Base-by-base conservation (phyloP, 92 coral and sea anemone species). In the Phenganax marumi region DNA sequence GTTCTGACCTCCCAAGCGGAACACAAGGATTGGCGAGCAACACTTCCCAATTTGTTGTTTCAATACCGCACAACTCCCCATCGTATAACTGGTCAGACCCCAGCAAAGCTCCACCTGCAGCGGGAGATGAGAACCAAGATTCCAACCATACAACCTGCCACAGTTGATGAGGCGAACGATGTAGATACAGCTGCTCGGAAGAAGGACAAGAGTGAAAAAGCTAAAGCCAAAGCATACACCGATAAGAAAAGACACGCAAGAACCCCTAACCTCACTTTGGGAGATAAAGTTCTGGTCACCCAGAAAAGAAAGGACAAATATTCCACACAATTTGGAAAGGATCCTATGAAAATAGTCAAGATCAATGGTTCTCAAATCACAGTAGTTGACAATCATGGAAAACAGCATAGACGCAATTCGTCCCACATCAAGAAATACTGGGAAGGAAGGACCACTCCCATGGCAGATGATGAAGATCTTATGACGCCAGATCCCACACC, bases 41-140 rank as follows among this genome's bases (percentile, higher is more conserved):
- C n/a, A n/a, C n/a, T n/a, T n/a, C n/a, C n/a, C n/a, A n/a, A n/a
- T n/a, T n/a, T n/a, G n/a, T n/a, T n/a, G 7, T 66, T 86, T 22
- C 52, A 85, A 22, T 88, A 85, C 86, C 53, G 88, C 17, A 52
- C 90, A 63, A 85, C 86, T 9, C 88, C 88, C 6, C 90, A 87
- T 68, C 82, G 75, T 24, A 88, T 73, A 50, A 88, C 88, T 6
- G 81, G 75, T 33, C 74, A 79, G 55, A 70, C 88, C 16, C 85
- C 85, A 58, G 82, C 88, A n/a, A n/a, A n/a, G n/a, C n/a, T n/a
- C n/a, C n/a, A n/a, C n/a, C n/a, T n/a, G n/a, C n/a, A n/a, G n/a
- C n/a, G n/a, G n/a, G n/a, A n/a, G n/a, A n/a, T n/a, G n/a, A n/a
- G n/a, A n/a, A n/a, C n/a, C n/a, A n/a, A 2, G 68, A 69, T 68